These are phyloP conservation scores for Anneissia japonica DNA, from an alignment of 35 echinoderm and acorn worm genomes.

Conservation along the genomic window DNA sequence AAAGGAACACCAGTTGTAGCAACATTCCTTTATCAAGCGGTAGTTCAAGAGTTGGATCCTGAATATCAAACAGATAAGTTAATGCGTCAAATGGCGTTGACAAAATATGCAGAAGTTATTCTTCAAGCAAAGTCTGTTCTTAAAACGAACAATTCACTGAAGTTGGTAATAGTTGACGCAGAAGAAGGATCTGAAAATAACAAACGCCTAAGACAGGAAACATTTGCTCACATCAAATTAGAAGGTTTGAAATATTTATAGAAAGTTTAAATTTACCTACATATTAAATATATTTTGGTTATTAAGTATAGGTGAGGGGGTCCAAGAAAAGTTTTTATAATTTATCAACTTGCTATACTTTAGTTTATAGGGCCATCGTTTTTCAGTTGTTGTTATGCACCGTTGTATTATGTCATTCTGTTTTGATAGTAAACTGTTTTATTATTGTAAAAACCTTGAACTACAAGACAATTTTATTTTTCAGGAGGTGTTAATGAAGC, in stretches of 20 bases:
- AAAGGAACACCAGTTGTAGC: conserved; percentile 6
- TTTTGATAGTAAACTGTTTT: too few species aligned
- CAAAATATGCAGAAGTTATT: conserved; percentile 22
- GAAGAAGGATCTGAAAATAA: not conserved
- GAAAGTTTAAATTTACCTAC: too few species aligned
- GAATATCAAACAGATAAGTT: not conserved
- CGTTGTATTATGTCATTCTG: too few species aligned
- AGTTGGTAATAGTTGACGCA: conserved; percentile 22
- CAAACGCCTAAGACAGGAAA: not conserved
- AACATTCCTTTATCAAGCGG: conserved; percentile 16
- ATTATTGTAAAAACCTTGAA: too few species aligned
- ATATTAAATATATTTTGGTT: too few species aligned
- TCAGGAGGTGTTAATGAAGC: conserved; percentile 33
- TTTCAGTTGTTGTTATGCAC: too few species aligned
- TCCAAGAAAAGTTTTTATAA: too few species aligned
- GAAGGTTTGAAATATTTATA: too few species aligned
- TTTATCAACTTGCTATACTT: too few species aligned
- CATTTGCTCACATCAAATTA: conserved; percentile 27
- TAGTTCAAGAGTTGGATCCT: conserved; percentile 12
- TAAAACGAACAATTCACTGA: conserved; percentile 26
- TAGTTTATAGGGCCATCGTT: too few species aligned
- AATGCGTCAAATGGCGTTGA: conserved; percentile 2
- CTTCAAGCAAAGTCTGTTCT: conserved; percentile 14
- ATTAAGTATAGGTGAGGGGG: too few species aligned
- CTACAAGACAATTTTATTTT: too few species aligned